A percentile compares a stretch with the other conserved stretches of the same genome.
These are phyloP conservation scores for Ecdyonurus torrentis DNA, from an alignment of 2,888 invertebrate genomes.

Conservation along the genomic window DNA sequence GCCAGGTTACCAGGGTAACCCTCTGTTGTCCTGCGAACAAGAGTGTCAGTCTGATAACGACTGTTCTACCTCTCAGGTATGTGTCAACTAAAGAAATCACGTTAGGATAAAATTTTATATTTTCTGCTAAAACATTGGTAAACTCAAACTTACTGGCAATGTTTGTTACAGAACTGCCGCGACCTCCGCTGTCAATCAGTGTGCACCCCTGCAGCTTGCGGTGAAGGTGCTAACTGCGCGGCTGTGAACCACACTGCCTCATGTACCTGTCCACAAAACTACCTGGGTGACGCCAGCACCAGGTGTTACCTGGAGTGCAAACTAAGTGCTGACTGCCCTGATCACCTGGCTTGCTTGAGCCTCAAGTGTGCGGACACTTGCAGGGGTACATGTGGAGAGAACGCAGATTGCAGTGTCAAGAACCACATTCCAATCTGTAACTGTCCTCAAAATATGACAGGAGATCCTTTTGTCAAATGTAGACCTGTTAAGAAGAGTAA, in stretches of 20 bases:
- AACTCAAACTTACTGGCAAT: no score
- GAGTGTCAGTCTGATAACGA: slow-evolving; percentile 64
- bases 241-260: slow-evolving; percentile 58
- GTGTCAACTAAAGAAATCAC: no score
- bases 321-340: neutral
- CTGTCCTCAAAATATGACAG: neutral
- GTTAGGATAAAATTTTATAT: no score
- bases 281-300: slow-evolving; percentile 57
- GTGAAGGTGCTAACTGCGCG: slow-evolving; percentile 59
- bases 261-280: slow-evolving; percentile 66
- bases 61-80: slow-evolving; percentile 32
- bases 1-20: slow-evolving; percentile 65
- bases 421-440: neutral
- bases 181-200: slow-evolving; percentile 60
- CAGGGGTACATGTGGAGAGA: neutral
- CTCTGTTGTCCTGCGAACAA: slow-evolving; percentile 52
- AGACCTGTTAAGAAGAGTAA: neutral
- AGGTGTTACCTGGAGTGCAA: slow-evolving; percentile 44
- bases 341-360: neutral
- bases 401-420: neutral
- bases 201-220: slow-evolving; percentile 48
- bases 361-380: neutral
- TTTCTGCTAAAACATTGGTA: no score
- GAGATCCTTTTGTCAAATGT: neutral
- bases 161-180: slow-evolving; percentile 52